Evolutionary conservation across 1,140 invertebrate genomes (phyloP), one percentile per base, ranked within the genome.

Genomic region (Pristionchus pacificus): DNA sequence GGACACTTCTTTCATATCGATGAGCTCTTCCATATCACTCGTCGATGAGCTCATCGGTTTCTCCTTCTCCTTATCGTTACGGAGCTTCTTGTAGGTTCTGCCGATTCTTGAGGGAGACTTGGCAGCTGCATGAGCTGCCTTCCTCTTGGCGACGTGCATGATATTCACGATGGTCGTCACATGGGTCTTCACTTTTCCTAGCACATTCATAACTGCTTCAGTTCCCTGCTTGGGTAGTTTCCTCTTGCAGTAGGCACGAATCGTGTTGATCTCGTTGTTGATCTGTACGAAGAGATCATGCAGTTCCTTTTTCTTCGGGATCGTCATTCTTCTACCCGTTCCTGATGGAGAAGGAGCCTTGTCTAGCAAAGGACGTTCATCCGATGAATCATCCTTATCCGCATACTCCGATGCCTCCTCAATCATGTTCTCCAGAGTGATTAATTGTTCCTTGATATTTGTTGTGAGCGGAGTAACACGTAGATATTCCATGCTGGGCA

Each of bases 391-490:
- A 32, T 49, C 33, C 49, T 29, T 58, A 24, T 65, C 61, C 28
- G 65, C 66, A 65, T 69, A 68, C 6, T 62, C 67, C 57, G 59
- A 64, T 30, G 61, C 49, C 28, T 70, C 62, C 31, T 65, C 60
- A 60, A 79, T 75, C 31, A 72, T 65, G 19, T 70, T 74, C 30
- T 83, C 77, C 28, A 81, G 59, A 13, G 30, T 49, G 55, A 32
- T 72, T 28, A 82, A 63, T 65, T 83, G 78, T 38, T 83, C 70
- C 15, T 70, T 68, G 19, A 82, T 71, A 25, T 78, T 70, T 10
- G 64, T 64, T 32, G 83, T 79, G 6, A 82, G 57, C 6, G 80
- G 80, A 62, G 80, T 82, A 80, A 82, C 80, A 27, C 80, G 49
- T 3, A 71, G 70, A 15, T 49, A 64, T 55, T 73, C 68, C 27